These are phyloP conservation scores for Daphoenositta chrysoptera DNA, from an alignment of 2,113 vertebrate species.

Conservation along the genomic window DNA sequence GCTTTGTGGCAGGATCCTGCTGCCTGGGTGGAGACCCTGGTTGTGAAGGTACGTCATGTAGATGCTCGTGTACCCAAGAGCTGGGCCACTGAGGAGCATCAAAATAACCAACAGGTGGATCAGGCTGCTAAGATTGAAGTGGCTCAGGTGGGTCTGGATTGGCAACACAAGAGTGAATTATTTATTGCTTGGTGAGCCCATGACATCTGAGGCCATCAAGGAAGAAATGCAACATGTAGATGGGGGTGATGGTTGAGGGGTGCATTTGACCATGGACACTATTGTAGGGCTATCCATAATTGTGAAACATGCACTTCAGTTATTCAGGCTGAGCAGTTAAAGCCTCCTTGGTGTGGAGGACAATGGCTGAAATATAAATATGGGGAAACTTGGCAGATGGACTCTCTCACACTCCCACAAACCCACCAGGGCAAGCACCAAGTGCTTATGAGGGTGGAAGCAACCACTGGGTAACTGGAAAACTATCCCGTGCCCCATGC, in stretches of 20 bases:
- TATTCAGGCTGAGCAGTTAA: neutral
- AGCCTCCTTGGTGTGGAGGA: neutral
- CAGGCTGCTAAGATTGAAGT: neutral
- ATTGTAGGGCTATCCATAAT: no score
- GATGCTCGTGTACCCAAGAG: neutral
- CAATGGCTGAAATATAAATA: neutral
- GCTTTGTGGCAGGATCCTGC: neutral
- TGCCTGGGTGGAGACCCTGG: neutral
- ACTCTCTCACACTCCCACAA: neutral
- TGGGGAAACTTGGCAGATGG: neutral
- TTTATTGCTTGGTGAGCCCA: neutral
- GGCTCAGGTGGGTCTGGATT: neutral
- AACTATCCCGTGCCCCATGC: rapidly evolving
- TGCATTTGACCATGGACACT: neutral
- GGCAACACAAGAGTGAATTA: neutral
- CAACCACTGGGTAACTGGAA: neutral
- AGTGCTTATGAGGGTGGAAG: neutral
- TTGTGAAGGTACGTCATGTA: rapidly evolving
- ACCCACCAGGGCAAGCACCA: neutral
- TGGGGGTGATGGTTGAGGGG: neutral
- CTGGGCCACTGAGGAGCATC: neutral
- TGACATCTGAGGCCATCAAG: neutral
- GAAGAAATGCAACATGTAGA: neutral
- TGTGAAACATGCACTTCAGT: neutral
- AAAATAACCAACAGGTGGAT: neutral